Evolutionary conservation across 2,797 vertebrate species (phyloP).

Genomic region (Rhynchonycteris naso): DNA sequence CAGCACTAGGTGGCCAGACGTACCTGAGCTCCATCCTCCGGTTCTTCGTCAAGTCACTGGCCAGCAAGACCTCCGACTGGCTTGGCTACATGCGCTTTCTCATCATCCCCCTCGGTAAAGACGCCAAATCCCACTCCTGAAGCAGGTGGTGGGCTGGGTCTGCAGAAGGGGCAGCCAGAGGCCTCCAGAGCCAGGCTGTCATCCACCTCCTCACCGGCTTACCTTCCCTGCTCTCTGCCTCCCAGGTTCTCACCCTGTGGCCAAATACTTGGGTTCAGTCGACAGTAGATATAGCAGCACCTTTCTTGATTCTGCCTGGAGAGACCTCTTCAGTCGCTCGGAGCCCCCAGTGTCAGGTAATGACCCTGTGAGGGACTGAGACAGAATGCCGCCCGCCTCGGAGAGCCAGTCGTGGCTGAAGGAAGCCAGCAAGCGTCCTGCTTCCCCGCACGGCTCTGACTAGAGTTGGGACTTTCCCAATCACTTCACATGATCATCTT

Average conservation of each 20-base stretch:
- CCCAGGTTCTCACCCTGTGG: slow-evolving; percentile 94
- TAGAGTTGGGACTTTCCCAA: no score
- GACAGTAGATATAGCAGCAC: slow-evolving; percentile 94
- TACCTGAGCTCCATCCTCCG: slow-evolving; percentile 96
- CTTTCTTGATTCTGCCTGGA: slow-evolving; percentile 94
- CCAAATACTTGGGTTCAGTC: slow-evolving; percentile 95
- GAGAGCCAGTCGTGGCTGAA: background rate
- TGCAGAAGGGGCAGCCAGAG: background rate
- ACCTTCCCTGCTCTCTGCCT: background rate
- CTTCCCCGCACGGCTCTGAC: background rate
- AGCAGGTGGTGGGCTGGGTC: background rate
- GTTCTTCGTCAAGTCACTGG: slow-evolving; percentile 97
- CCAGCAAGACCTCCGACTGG: slow-evolving; percentile 98
- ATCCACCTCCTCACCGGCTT: background rate
- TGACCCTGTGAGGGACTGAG: background rate
- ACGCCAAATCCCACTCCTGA: background rate
- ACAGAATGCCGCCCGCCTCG: background rate
- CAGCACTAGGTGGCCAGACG: slow-evolving; percentile 94
- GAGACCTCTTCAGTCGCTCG: slow-evolving; percentile 93
- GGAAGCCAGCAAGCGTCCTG: fast-evolving
- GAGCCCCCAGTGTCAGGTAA: slow-evolving; percentile 92
- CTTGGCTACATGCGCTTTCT: slow-evolving; percentile 97
- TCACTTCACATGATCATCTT: background rate
- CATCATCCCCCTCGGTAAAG: slow-evolving; percentile 94
- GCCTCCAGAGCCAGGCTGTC: background rate